Conservation (phyloP, 30 jellyfish, hydroid and myxozoan genomes). For the Nemopilema nomurai region DNA sequence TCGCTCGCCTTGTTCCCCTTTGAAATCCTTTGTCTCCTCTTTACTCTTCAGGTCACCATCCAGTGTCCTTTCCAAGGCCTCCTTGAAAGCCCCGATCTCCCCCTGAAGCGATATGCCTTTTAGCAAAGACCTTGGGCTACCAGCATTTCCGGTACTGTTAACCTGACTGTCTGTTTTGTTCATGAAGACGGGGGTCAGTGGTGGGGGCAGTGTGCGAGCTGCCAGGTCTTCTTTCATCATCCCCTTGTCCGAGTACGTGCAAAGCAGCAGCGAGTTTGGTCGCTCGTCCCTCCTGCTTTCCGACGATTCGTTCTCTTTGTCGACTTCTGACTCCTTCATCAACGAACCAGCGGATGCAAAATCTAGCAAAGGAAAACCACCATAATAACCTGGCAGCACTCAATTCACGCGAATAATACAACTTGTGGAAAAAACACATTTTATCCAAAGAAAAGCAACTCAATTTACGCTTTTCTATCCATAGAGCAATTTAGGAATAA, state of each 20-base stretch:
- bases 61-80: constrained; percentile 28
- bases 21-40: background rate
- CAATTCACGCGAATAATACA: too few relatives aligned
- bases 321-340: background rate
- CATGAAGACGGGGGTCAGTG: constrained; percentile 47
- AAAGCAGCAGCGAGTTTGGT: background rate
- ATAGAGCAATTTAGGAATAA: too few relatives aligned
- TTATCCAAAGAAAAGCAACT: too few relatives aligned
- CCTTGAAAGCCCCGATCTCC: constrained; percentile 65
- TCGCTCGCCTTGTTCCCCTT: background rate
- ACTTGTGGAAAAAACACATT: too few relatives aligned
- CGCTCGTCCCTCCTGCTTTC: background rate
- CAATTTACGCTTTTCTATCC: too few relatives aligned
- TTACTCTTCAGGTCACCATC: background rate
- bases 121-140: constrained; percentile 43
- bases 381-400: too few relatives aligned
- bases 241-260: background rate
- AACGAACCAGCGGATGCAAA: background rate
- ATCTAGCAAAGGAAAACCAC: background rate
- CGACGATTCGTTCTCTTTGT: background rate
- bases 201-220: constrained; percentile 53
- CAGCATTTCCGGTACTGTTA: background rate
- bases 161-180: constrained; percentile 20
- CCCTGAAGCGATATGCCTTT: constrained; percentile 69
- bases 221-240: constrained; percentile 9